Percentiles rank a stretch among this genome's conserved stretches.
Conservation (phyloP, 2,797 vertebrate genomes). For the Malurus splendens region DNA sequence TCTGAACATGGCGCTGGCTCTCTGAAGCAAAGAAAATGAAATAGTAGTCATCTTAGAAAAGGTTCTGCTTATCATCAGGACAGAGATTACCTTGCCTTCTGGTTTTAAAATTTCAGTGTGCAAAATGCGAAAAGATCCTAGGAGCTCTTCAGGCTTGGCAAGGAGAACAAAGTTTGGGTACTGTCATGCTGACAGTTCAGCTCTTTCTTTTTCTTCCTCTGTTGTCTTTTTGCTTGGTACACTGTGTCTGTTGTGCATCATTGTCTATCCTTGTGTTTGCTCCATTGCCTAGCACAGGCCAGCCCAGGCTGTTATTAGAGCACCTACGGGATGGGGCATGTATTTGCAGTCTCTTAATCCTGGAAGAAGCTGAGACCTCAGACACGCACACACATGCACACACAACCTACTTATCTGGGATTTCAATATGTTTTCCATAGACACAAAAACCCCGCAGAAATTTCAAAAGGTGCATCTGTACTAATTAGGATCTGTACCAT, state of each 20-base stretch:
- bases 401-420: background rate
- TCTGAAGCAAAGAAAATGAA: background rate
- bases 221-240: background rate
- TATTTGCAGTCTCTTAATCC: background rate
- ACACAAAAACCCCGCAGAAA: background rate
- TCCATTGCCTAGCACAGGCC: background rate
- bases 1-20: background rate
- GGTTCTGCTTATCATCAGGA: background rate
- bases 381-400: background rate
- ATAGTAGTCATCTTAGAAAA: background rate
- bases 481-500: background rate
- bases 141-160: background rate
- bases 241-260: background rate
- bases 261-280: background rate
- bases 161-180: background rate
- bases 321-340: background rate
- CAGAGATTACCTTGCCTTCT: background rate
- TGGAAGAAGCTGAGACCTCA: background rate
- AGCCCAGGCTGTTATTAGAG: background rate
- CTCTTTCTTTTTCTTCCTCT: background rate
- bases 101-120: background rate
- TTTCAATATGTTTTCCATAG: background rate
- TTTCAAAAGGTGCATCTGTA: background rate
- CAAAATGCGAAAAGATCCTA: background rate
- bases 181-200: background rate